Evolutionary conservation across 1,140 invertebrate species (phyloP).

Genomic region (Nasonia longicornis): DNA sequence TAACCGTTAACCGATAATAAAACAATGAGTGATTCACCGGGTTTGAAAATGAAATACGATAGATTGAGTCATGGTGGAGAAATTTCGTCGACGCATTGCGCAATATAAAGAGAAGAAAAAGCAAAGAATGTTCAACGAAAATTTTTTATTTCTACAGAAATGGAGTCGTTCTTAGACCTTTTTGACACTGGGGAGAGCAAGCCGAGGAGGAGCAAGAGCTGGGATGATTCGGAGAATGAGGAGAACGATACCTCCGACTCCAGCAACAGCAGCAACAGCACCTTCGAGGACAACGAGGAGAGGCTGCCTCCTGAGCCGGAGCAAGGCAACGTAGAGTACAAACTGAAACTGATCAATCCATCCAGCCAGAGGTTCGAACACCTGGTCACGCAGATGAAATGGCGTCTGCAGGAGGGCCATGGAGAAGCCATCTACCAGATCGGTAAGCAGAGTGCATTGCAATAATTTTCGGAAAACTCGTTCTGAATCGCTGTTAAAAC

Average conservation of each 20-base stretch:
- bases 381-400: conserved; percentile 92
- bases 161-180: conserved; percentile 84
- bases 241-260: conserved; percentile 51
- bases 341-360: conserved; percentile 88
- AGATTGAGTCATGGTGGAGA: not conserved
- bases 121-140: not conserved
- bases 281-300: conserved; percentile 66
- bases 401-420: conserved; percentile 87
- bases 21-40: not conserved
- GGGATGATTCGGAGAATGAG: conserved; percentile 63
- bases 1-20: no score
- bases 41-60: not conserved
- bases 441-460: conserved; percentile 61
- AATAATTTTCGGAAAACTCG: not conserved
- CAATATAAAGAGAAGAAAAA: not conserved
- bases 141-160: conserved; percentile 58
- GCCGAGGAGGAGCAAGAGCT: conserved; percentile 56
- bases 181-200: conserved; percentile 77
- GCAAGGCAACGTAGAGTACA: conserved; percentile 93
- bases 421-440: conserved; percentile 98
- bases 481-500: not conserved
- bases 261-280: conserved; percentile 51
- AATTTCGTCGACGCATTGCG: not conserved
- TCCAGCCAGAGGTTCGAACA: conserved; percentile 88
- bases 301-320: conserved; percentile 89